Conservation (phyloP, 1,140 invertebrate species). For the Drosophila virilis region DNA sequence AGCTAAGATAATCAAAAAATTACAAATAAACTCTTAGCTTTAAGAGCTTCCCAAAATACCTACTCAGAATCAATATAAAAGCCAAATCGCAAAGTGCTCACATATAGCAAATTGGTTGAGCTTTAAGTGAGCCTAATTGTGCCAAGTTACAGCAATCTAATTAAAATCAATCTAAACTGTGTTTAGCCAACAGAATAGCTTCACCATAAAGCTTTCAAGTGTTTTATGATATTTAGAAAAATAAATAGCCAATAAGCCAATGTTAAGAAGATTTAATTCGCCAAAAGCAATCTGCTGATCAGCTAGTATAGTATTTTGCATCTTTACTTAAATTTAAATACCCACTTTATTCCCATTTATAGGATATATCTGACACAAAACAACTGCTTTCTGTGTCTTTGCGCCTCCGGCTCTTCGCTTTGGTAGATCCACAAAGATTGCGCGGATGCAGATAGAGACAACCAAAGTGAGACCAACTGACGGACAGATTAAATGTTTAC, state of each 20-base stretch:
- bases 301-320: neutral
- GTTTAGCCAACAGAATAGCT: no score
- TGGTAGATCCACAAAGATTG: constrained; percentile 22
- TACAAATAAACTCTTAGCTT: no score
- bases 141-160: no score
- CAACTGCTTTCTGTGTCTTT: constrained; percentile 23
- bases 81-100: no score
- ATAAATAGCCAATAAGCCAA: neutral
- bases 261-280: neutral
- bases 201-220: no score
- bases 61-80: no score
- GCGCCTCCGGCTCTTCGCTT: constrained; percentile 10
- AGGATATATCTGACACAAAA: constrained; percentile 10
- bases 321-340: neutral
- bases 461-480: constrained; percentile 41
- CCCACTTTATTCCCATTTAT: neutral
- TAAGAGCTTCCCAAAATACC: no score
- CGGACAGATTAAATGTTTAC: constrained; percentile 63
- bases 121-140: neutral
- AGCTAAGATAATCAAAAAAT: no score
- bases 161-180: no score
- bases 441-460: constrained; percentile 5
- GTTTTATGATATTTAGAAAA: neutral
- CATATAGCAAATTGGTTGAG: neutral
- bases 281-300: neutral